phyloP scores from a whole-genome alignment of 2,113 vertebrate species.

The Oxyruncus cristatus region DNA sequence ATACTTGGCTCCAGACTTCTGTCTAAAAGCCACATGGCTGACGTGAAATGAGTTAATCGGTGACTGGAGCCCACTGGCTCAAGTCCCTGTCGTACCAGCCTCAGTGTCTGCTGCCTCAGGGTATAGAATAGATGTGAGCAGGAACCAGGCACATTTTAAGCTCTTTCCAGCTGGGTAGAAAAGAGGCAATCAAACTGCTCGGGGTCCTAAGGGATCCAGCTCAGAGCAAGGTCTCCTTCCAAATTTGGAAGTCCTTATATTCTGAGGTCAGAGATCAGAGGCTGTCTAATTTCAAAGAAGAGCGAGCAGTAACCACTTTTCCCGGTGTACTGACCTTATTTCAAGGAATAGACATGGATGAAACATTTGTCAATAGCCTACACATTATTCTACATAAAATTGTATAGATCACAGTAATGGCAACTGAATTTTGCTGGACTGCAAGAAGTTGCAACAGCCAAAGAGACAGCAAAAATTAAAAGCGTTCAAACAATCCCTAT shows the following conservation, averaged over 20 bases:
- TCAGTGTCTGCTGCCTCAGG: not conserved
- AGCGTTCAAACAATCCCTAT: not conserved
- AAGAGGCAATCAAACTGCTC: not conserved
- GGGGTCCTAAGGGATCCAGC: not conserved
- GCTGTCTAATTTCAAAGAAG: not conserved
- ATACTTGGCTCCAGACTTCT: conserved; percentile 25
- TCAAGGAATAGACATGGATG: not conserved
- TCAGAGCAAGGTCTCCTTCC: not conserved
- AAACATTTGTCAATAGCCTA: not conserved
- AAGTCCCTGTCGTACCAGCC: not conserved
- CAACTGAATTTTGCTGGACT: not conserved
- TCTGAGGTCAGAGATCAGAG: not conserved
- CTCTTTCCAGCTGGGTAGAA: not conserved
- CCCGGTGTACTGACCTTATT: not conserved
- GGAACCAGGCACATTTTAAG: not conserved
- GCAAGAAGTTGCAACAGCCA: not conserved
- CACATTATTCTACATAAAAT: not conserved
- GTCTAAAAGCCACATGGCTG: conserved; percentile 29
- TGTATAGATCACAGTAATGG: not conserved
- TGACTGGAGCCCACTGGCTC: not conserved
- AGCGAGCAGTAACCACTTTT: not conserved
- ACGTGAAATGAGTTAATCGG: conserved; percentile 1
- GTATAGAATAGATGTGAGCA: not conserved
- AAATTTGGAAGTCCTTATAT: not conserved
- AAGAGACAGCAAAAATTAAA: not conserved